Conservation (phyloP, 2,888 invertebrate genomes). For the Megalurothrips usitatus region DNA sequence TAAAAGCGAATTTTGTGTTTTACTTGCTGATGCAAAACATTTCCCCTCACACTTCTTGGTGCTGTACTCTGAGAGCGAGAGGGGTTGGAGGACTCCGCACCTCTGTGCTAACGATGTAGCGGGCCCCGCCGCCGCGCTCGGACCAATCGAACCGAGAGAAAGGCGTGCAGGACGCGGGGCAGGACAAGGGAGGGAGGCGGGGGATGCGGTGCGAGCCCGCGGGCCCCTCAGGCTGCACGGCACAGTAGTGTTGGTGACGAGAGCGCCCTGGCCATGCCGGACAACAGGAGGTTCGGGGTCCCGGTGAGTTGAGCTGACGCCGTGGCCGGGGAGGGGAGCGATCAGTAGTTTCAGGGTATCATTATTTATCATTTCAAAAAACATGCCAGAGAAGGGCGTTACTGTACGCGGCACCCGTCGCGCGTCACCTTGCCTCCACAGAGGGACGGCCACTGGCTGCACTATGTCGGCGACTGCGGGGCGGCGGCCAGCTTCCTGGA, state of each 20-base stretch:
- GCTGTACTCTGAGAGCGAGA: not conserved
- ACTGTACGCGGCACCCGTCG: not conserved
- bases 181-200: not conserved
- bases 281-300: not conserved
- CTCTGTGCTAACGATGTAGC: not conserved
- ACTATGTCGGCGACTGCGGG: conserved; percentile 34
- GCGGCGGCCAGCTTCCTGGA: conserved; percentile 29
- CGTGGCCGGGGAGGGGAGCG: not conserved
- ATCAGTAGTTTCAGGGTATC: not conserved
- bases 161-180: not conserved
- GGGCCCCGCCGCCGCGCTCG: not conserved
- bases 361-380: not conserved
- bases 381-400: not conserved
- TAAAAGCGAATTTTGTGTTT: not conserved
- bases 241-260: not conserved
- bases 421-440: not conserved
- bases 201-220: not conserved
- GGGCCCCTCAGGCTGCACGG: not conserved
- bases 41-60: not conserved
- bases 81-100: not conserved
- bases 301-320: not conserved
- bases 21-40: not conserved
- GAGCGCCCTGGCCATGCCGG: not conserved
- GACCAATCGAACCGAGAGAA: not conserved
- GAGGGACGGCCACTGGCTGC: conserved; percentile 32